Conservation (phyloP, 2,797 vertebrate species). For the Channa striata region DNA sequence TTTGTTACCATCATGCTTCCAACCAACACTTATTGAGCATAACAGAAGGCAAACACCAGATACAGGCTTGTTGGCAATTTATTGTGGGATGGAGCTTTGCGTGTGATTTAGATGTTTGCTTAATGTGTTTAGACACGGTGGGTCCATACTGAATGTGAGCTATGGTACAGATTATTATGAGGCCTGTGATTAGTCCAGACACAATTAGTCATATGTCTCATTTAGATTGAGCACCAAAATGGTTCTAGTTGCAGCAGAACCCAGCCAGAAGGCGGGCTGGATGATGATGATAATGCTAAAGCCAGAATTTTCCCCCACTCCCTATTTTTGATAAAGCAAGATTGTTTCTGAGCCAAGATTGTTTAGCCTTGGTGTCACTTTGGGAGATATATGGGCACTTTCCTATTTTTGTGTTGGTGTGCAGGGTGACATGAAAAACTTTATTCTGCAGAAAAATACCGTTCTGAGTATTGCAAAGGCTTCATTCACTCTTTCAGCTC, state of each 20-base stretch:
- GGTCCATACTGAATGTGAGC: constrained; percentile 19
- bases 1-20: constrained; percentile 56
- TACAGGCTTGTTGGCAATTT: constrained; percentile 62
- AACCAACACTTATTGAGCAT: constrained; percentile 48
- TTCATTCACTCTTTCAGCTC: not conserved
- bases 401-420: constrained; percentile 44
- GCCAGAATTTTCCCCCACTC: constrained; percentile 10
- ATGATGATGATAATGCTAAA: constrained; percentile 9
- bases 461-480: constrained; percentile 23
- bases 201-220: constrained; percentile 40
- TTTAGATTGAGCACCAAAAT: constrained; percentile 28
- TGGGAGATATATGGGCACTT: constrained; percentile 44
- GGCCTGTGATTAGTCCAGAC: constrained; percentile 35
- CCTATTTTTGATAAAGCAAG: constrained; percentile 38
- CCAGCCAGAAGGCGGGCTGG: not conserved
- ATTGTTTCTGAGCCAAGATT: constrained; percentile 38
- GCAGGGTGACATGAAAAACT: constrained; percentile 39
- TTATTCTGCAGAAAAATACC: constrained; percentile 42
- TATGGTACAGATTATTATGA: constrained; percentile 39
- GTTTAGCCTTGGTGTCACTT: constrained; percentile 45
- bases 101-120: constrained; percentile 61
- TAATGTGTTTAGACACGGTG: constrained; percentile 58
- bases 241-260: constrained; percentile 16
- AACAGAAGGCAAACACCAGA: constrained; percentile 57
- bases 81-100: constrained; percentile 55